A percentile compares a stretch with the other conserved stretches of the same genome.
Conservation (phyloP, 2,888 invertebrate species). For the Andricus quercusramuli region DNA sequence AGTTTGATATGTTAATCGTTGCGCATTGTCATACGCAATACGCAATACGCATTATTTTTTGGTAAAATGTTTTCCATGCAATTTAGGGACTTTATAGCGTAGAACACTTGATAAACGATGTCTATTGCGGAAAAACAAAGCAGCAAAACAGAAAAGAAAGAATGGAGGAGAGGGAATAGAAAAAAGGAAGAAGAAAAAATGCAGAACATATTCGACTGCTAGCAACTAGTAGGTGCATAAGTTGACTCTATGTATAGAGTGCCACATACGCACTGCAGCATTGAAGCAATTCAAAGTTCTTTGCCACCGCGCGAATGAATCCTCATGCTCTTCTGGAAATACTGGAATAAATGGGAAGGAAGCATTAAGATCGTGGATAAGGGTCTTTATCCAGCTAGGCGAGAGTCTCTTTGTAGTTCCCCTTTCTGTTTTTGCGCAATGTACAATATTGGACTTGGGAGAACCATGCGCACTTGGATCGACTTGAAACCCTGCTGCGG, state of each 20-base stretch:
- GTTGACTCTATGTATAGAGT: neutral
- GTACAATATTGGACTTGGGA: slow-evolving; percentile 43
- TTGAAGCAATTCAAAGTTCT: slow-evolving; percentile 19
- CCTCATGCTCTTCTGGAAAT: slow-evolving; percentile 17
- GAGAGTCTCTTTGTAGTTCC: slow-evolving; percentile 36
- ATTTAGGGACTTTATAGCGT: too few species aligned
- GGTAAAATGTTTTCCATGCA: too few species aligned
- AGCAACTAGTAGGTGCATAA: neutral
- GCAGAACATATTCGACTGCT: neutral
- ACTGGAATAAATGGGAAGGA: slow-evolving; percentile 14
- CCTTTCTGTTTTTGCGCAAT: slow-evolving; percentile 39
- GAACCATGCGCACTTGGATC: slow-evolving; percentile 57
- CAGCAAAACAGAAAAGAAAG: neutral
- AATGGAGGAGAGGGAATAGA: neutral
- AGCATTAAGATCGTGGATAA: slow-evolving; percentile 36
- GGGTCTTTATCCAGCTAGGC: slow-evolving; percentile 30
- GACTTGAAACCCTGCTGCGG: slow-evolving; percentile 53
- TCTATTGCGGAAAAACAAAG: too few species aligned
- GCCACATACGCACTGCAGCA: slow-evolving; percentile 8
- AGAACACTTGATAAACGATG: too few species aligned
- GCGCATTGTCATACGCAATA: too few species aligned
- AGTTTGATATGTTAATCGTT: too few species aligned
- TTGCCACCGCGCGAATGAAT: slow-evolving; percentile 1
- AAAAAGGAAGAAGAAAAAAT: neutral
- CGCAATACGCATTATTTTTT: too few species aligned